Base-by-base conservation (phyloP, 1,140 invertebrate genomes). In the Drosophila micromelanica region DNA sequence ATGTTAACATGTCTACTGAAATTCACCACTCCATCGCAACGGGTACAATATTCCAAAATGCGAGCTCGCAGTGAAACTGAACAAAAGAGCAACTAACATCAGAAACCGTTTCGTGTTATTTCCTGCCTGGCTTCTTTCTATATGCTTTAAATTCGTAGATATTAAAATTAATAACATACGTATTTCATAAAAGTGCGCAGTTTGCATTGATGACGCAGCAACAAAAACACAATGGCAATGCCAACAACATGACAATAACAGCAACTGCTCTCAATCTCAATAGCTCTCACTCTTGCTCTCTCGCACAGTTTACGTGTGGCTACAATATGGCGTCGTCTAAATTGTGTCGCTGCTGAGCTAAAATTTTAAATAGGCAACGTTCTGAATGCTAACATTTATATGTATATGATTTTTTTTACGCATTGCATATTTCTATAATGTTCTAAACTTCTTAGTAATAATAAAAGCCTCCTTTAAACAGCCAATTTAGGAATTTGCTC, bases 121-220 rank as follows among this genome's bases (percentile, higher is more conserved):
- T 43, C 35, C 32, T 59, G 54, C 8, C 8, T 35, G 32, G 8
- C 30, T 7, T 48, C 13, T 69, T 52, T 62, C 15, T 54, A 32
- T 20, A 69, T 35, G 48, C 15, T 23, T 59, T 27, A 54, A 17
- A n/a, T 38, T 42, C 23, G 32, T 42, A 81, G 54, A 69, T 70
- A 73, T 72, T 67, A 46, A 69, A 68, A 27, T 27, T 27, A 27
- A 27, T 27, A 27, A 27, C 27, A 27, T 27, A 27, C 27, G 73
- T 71, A 69, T 73, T 76, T 79, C 37, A 67, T 60, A 61, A 78
- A 86, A 87, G 76, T 87, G 84, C 84, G 84, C 84, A 87, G 84
- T 87, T 87, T 74, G 84, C 84, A 87, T 77, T 84, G 85, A 87
- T 87, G 84, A 87, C 84, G 84, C 84, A 87, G 81, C 80, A 85